phyloP scores from a whole-genome alignment of 2,888 invertebrate genomes.

The Eilema depressum region DNA sequence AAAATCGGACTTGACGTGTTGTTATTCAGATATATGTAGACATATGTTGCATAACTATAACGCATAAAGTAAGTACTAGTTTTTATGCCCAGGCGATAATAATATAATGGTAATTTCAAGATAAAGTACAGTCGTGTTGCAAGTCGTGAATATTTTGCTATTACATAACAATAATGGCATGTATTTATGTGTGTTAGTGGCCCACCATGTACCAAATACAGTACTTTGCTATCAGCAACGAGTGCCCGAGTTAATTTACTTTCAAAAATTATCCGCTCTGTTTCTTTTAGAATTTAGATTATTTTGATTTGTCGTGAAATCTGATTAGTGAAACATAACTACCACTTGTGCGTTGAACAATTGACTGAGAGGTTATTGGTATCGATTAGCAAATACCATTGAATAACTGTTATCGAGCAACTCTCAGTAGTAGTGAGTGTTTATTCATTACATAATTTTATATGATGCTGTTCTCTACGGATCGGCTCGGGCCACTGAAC shows the following conservation, averaged over 20 bases:
- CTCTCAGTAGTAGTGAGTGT: slow-evolving; percentile 7
- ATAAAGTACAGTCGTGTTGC: slow-evolving; percentile 36
- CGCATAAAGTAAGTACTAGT: slow-evolving; percentile 23
- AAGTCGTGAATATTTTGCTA: slow-evolving; percentile 33
- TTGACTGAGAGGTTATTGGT: not conserved
- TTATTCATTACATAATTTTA: slow-evolving; percentile 18
- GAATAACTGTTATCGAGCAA: not conserved
- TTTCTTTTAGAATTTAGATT: slow-evolving; percentile 23
- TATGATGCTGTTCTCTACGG: not conserved
- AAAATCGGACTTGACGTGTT: not conserved
- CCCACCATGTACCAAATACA: slow-evolving; percentile 22
- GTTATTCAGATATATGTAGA: not conserved
- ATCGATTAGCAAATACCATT: not conserved
- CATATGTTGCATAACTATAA: slow-evolving; percentile 27
- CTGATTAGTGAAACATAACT: not conserved
- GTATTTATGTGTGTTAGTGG: slow-evolving; percentile 43
- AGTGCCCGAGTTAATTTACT: slow-evolving; percentile 26
- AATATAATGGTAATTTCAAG: slow-evolving; percentile 22
- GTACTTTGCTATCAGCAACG: not conserved
- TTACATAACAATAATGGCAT: slow-evolving; percentile 36
- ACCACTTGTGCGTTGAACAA: not conserved
- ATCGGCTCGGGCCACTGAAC: not conserved
- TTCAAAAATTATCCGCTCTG: slow-evolving; percentile 21
- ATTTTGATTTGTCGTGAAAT: slow-evolving; percentile 30
- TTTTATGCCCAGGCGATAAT: slow-evolving; percentile 21